Evolutionary conservation across 1,140 invertebrate genomes (phyloP).

Genomic region (Coelopa frigida): DNA sequence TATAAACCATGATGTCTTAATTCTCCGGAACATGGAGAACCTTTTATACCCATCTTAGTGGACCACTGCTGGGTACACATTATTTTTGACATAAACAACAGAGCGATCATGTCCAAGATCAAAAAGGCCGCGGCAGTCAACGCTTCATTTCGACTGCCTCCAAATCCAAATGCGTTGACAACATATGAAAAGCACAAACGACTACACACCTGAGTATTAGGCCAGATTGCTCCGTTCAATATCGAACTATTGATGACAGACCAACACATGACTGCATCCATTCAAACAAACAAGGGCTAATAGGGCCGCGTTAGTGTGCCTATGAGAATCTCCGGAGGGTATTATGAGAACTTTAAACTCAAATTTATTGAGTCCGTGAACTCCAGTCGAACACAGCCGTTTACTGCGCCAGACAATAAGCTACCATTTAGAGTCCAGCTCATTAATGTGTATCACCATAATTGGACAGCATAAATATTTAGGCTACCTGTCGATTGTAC

Average conservation of each 20-base stretch:
- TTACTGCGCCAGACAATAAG: no score
- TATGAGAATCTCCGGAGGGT: slow-evolving; percentile 3
- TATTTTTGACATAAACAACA: no score
- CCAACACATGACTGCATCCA: no score
- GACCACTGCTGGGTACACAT: no score
- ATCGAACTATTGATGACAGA: neutral
- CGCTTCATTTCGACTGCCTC: no score
- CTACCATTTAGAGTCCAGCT: neutral
- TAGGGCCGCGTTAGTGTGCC: neutral
- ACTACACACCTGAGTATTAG: neutral
- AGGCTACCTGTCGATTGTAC: slow-evolving; percentile 10
- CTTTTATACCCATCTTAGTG: no score
- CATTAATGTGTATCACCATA: slow-evolving; percentile 11
- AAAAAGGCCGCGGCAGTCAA: no score
- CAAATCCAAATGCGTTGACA: slow-evolving; percentile 7
- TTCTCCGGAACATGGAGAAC: no score
- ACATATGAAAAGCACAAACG: slow-evolving; percentile 8
- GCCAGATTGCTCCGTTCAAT: neutral
- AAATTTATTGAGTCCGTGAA: neutral
- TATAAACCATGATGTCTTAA: no score
- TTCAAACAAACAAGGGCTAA: no score
- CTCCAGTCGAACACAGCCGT: neutral
- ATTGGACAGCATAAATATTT: slow-evolving; percentile 11
- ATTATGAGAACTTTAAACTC: slow-evolving; percentile 2
- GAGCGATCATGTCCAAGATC: no score